phyloP scores from a whole-genome alignment of 2,888 invertebrate species.

The Monopis laevigella region DNA sequence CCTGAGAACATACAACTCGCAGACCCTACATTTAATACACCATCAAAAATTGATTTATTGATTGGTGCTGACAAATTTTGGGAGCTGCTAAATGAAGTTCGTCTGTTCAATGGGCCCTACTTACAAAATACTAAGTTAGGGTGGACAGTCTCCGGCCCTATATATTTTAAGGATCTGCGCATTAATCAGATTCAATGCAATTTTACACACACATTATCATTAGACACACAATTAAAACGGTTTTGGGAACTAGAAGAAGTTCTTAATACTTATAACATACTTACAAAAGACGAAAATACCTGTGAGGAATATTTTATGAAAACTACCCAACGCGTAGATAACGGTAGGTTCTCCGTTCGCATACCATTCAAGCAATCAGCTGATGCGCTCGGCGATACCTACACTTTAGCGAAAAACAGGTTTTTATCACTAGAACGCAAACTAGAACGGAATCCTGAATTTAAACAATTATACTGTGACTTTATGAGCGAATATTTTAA shows the following conservation, averaged over 20 bases:
- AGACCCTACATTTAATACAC: constrained; percentile 18
- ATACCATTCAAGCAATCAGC: constrained; percentile 18
- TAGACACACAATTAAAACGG: constrained; percentile 14
- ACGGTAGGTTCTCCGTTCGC: constrained; percentile 19
- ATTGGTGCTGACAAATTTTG: constrained; percentile 20
- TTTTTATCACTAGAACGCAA: constrained; percentile 18
- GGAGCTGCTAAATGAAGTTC: constrained; percentile 18
- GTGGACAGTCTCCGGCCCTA: constrained; percentile 19
- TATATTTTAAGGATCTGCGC: constrained; percentile 8
- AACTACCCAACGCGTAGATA: constrained; percentile 16
- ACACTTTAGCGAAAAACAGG: constrained; percentile 15
- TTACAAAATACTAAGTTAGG: constrained; percentile 20
- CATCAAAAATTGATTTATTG: constrained; percentile 18
- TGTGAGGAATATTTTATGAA: constrained; percentile 18
- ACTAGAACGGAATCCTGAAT: constrained; percentile 13
- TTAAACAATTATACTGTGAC: constrained; percentile 17
- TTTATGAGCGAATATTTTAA: constrained; percentile 17
- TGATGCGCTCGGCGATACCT: constrained; percentile 19
- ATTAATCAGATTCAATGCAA: constrained; percentile 16
- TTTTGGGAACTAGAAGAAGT: constrained; percentile 21
- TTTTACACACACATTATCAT: constrained; percentile 11
- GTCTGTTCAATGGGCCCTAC: constrained; percentile 17
- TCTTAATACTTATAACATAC: neutral
- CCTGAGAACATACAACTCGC: constrained; percentile 15
- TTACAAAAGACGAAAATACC: constrained; percentile 12